These are phyloP conservation scores for Phyllopteryx taeniolatus DNA, from an alignment of 2,113 vertebrate genomes.

Conservation along the genomic window DNA sequence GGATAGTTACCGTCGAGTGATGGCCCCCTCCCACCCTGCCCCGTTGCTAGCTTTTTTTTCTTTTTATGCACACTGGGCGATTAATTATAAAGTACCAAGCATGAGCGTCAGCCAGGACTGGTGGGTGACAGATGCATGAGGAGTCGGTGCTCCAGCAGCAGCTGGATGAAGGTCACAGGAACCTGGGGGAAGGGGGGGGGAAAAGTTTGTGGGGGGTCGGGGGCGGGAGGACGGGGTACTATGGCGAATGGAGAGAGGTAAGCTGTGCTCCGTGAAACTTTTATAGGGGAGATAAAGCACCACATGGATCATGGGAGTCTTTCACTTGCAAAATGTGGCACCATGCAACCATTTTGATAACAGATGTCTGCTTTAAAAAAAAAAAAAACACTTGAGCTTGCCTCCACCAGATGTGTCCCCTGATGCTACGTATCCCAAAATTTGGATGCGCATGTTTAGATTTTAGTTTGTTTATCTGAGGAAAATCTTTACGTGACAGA, in stretches of 20 bases:
- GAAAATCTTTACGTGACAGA: neutral
- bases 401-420: neutral
- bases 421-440: slow-evolving; percentile 3
- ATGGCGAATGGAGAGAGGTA: slow-evolving; percentile 15
- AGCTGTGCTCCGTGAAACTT: slow-evolving; percentile 19
- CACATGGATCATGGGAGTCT: slow-evolving; percentile 11
- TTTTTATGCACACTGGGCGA: slow-evolving; percentile 35
- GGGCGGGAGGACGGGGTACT: slow-evolving; percentile 4
- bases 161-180: slow-evolving; percentile 74
- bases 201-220: neutral
- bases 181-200: slow-evolving; percentile 36
- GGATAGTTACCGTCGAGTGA: slow-evolving; percentile 28
- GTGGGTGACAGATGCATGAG: slow-evolving; percentile 64
- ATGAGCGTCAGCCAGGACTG: slow-evolving; percentile 51
- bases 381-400: slow-evolving; percentile 1
- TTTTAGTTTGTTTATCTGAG: neutral
- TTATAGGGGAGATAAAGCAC: slow-evolving; percentile 21
- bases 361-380: slow-evolving; percentile 3
- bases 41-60: neutral
- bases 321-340: slow-evolving; percentile 16
- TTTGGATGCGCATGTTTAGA: neutral
- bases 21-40: neutral
- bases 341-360: slow-evolving; percentile 11
- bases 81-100: slow-evolving; percentile 65
- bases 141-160: slow-evolving; percentile 67